Percentiles rank a stretch among this genome's conserved stretches.
Evolutionary conservation across 2,888 invertebrate genomes (phyloP).

Genomic region (Hemicrepidius hirtus): DNA sequence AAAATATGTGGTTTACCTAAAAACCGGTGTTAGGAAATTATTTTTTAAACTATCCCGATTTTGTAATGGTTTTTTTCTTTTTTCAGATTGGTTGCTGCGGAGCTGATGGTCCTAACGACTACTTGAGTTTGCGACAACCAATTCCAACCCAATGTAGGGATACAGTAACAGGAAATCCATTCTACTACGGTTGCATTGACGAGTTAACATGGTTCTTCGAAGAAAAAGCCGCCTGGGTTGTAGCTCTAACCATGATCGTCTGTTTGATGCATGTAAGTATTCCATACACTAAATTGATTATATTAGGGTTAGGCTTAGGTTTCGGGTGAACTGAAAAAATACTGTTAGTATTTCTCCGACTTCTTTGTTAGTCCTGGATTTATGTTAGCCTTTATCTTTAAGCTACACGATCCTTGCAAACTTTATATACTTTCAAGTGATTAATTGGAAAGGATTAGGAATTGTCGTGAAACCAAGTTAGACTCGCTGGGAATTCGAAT

Average conservation of each 20-base stretch:
- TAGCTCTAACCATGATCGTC: constrained; percentile 84
- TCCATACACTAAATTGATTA: constrained; percentile 38
- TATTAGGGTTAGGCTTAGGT: constrained; percentile 15
- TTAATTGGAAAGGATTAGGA: constrained; percentile 68
- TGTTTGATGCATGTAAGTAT: constrained; percentile 86
- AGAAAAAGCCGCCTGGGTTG: constrained; percentile 88
- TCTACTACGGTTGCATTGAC: constrained; percentile 91
- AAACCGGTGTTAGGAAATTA: too few species aligned
- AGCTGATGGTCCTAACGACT: constrained; percentile 90
- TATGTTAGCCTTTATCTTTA: constrained; percentile 66
- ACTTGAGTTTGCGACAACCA: constrained; percentile 83
- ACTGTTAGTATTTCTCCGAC: constrained; percentile 55
- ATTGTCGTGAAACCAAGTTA: constrained; percentile 61
- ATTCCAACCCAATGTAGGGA: constrained; percentile 90
- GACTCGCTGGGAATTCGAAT: constrained; percentile 53
- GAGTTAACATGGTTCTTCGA: constrained; percentile 93
- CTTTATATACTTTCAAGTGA: constrained; percentile 66
- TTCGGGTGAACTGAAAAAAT: constrained; percentile 48
- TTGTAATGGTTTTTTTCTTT: too few species aligned
- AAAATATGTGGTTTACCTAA: too few species aligned
- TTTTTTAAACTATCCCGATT: too few species aligned
- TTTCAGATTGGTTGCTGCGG: constrained; percentile 91
- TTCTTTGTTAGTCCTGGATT: constrained; percentile 66
- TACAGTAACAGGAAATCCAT: constrained; percentile 91
- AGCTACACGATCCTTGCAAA: constrained; percentile 65